Evolutionary conservation across 2,888 invertebrate genomes (phyloP).

Genomic region (Amphipoea lucens): DNA sequence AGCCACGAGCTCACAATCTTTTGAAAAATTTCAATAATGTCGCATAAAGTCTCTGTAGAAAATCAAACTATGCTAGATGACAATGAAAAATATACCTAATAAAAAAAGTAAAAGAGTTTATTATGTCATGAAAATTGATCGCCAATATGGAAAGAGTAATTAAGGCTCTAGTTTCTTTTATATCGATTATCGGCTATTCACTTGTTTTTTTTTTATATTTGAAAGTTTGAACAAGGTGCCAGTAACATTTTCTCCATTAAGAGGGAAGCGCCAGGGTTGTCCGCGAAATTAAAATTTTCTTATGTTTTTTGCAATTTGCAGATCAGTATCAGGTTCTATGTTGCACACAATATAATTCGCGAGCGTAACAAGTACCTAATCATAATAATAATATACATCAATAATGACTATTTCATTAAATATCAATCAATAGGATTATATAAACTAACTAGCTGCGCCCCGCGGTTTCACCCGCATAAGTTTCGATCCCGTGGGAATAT

Average conservation of each 20-base stretch:
- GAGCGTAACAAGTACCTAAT: no score
- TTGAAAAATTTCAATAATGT: neutral
- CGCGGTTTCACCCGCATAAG: no score
- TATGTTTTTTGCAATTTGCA: no score
- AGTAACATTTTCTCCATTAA: slow-evolving; percentile 37
- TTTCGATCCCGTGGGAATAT: no score
- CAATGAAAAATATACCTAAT: neutral
- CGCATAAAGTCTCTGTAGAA: neutral
- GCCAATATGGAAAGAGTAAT: slow-evolving; percentile 38
- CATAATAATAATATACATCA: no score
- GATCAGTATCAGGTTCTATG: no score
- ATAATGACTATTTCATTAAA: no score
- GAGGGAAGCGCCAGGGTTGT: no score
- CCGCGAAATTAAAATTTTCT: no score
- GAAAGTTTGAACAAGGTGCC: slow-evolving; percentile 15
- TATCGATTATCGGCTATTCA: slow-evolving; percentile 42
- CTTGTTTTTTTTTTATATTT: neutral
- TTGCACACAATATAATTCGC: no score
- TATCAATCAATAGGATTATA: no score
- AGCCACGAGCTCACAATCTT: neutral
- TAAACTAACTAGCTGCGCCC: no score
- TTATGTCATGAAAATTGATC: slow-evolving; percentile 19
- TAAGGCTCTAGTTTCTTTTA: slow-evolving; percentile 27
- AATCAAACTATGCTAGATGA: neutral
- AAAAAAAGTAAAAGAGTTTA: slow-evolving; percentile 5